Evolutionary conservation across 2,113 vertebrate genomes (phyloP), one percentile per base, ranked within the genome.

Genomic region (Tachysurus fulvidraco): DNA sequence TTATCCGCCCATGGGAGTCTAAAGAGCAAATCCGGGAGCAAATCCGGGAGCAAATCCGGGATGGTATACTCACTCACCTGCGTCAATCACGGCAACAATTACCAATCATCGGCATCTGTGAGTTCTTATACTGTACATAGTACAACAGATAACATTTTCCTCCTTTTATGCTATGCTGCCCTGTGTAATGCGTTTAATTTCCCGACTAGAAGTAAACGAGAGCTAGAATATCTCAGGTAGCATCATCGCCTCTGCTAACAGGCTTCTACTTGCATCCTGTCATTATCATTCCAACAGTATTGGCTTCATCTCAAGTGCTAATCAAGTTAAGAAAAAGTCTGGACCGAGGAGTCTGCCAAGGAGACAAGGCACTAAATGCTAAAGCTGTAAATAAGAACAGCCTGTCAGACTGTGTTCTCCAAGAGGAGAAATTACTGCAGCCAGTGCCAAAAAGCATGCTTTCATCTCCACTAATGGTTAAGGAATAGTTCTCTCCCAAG

Each of bases 391-490:
- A 81, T 81, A 86, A 82, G 80, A 87, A 69, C 52, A 73, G 46
- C n/a, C 67, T 54, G 85, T 76, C 67, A 62, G 16, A 77, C 50
- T 62, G 81, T 69, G 86, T 81, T 73, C 71, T 87, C 77, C 8
- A 41, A 14, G 57, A 71, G 77, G 14, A 87, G 71, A 85, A 67
- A 36, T 41, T 86, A 62, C 14, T 9, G 41, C 17, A 30, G 52
- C 23, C 64, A 30, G 69, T 13, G 85, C 85, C 88, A 89, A 79
- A 85, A 21, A 77, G 54, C 64, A 59, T 36, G 73, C n/a, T 28
- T 82, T 55, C 55, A 21, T 77, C 67, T 71, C 69, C 85, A 77
- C 64, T 65, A 60, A 87, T 71, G 54, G 78, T 28, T 60, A 25
- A 81, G 36, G 73, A 62, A 79, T 41, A 11, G 14, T 67, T 81